A percentile compares a stretch with the other conserved stretches of the same genome.
These are phyloP conservation scores for Cavia aperea DNA, from an alignment of 2,113 vertebrate species.

Conservation along the genomic window DNA sequence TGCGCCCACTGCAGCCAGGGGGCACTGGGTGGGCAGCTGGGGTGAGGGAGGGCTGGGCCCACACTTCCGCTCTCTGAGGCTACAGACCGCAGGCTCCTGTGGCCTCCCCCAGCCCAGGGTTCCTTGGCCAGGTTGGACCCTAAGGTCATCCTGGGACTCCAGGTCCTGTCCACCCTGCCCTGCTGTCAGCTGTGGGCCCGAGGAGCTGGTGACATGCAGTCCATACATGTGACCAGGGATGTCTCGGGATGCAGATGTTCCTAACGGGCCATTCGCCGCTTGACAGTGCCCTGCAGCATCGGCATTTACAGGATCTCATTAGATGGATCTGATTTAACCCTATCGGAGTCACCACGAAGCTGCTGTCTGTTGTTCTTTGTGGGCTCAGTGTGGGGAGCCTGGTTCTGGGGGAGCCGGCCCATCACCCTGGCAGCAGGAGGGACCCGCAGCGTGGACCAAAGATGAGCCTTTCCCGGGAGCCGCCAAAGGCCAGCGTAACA, in stretches of 20 bases:
- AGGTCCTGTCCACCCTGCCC: neutral
- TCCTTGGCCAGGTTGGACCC: neutral
- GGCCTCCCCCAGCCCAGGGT: neutral
- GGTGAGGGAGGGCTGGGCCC: neutral
- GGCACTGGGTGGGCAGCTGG: neutral
- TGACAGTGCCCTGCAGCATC: neutral
- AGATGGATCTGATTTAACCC: conserved; percentile 46
- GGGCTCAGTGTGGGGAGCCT: neutral
- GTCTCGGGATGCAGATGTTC: conserved; percentile 53
- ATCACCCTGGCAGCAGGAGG: rapidly evolving
- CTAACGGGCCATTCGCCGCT: conserved; percentile 48
- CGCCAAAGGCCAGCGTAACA: neutral
- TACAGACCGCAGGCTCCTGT: rapidly evolving
- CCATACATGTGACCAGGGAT: neutral
- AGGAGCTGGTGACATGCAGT: neutral
- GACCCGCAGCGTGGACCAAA: neutral
- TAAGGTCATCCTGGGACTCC: neutral
- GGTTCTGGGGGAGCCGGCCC: rapidly evolving
- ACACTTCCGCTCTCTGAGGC: rapidly evolving
- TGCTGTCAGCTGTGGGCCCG: neutral
- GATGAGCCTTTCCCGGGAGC: neutral
- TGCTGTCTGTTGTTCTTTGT: neutral
- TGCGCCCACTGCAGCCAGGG: too few species aligned
- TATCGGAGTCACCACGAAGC: neutral
- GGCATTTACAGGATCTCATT: conserved; percentile 28